phyloP scores from a whole-genome alignment of 2,888 invertebrate genomes.

The Sipha maydis region DNA sequence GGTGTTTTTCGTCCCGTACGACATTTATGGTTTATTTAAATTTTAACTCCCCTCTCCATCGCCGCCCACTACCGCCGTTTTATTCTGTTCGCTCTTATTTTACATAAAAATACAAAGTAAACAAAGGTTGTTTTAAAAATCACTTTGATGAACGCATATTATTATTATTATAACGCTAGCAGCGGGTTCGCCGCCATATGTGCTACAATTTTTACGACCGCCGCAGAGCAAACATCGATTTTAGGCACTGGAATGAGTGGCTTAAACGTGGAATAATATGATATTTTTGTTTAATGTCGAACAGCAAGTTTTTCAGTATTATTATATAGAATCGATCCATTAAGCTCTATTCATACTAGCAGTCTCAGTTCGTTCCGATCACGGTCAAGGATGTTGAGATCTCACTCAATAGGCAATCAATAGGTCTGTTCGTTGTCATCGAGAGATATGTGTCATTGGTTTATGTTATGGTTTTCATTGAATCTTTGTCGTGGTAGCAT shows the following conservation, averaged over 20 bases:
- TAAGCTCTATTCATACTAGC: no score
- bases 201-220: conserved; percentile 1
- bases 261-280: not conserved
- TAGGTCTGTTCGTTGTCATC: no score
- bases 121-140: conserved; percentile 40
- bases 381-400: no score
- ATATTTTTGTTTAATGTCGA: not conserved
- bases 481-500: no score
- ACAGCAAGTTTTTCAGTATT: not conserved
- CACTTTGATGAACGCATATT: conserved; percentile 45
- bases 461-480: no score
- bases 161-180: conserved; percentile 4
- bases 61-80: not conserved
- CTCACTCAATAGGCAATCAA: no score
- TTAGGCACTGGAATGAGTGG: not conserved
- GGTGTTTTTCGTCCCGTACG: conserved; percentile 31
- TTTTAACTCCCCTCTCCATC: not conserved
- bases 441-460: no score
- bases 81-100: conserved; percentile 16
- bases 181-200: not conserved
- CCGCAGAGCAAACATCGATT: not conserved
- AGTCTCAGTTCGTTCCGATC: no score
- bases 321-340: not conserved
- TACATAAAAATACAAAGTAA: conserved; percentile 42
- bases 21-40: conserved; percentile 60